Percentiles rank a stretch among this genome's conserved stretches.
These are phyloP conservation scores for Neolamprologus modestus DNA, from an alignment of 2,113 vertebrate genomes.

Conservation along the genomic window DNA sequence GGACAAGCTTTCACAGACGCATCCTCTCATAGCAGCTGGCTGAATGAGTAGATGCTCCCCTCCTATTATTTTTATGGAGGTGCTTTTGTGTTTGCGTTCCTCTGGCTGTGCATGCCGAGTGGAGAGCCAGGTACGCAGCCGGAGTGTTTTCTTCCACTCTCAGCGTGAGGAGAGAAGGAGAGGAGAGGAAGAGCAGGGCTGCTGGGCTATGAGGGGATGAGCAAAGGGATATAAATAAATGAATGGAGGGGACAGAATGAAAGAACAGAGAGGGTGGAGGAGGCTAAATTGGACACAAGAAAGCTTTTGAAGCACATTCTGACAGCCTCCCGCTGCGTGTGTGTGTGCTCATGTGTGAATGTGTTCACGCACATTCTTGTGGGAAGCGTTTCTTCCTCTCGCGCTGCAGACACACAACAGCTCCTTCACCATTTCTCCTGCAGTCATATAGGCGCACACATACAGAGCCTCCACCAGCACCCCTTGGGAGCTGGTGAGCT, in stretches of 20 bases:
- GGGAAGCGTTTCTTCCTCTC: neutral
- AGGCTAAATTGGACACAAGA: conserved; percentile 39
- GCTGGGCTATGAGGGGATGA: neutral
- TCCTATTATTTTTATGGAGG: neutral
- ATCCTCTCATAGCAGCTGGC: neutral
- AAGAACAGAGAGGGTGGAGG: neutral
- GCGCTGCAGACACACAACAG: neutral
- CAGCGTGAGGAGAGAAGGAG: neutral
- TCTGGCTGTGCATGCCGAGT: neutral
- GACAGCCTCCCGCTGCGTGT: conserved; percentile 28
- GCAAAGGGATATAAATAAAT: conserved; percentile 54
- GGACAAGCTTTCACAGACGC: neutral
- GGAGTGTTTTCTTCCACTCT: neutral
- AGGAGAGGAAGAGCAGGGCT: neutral
- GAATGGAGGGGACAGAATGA: conserved; percentile 22
- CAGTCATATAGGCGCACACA: neutral
- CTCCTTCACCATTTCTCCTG: neutral
- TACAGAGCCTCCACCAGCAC: neutral
- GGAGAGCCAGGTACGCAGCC: conserved; percentile 16
- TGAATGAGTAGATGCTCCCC: neutral
- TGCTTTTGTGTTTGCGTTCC: conserved; percentile 1
- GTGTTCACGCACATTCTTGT: neutral
- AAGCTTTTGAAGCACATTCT: conserved; percentile 26
- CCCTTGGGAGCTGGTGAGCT: conserved; percentile 10
- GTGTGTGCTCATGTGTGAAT: neutral